These are phyloP conservation scores for Heliconius eleuchia DNA, from an alignment of 1,140 invertebrate genomes.

Conservation along the genomic window DNA sequence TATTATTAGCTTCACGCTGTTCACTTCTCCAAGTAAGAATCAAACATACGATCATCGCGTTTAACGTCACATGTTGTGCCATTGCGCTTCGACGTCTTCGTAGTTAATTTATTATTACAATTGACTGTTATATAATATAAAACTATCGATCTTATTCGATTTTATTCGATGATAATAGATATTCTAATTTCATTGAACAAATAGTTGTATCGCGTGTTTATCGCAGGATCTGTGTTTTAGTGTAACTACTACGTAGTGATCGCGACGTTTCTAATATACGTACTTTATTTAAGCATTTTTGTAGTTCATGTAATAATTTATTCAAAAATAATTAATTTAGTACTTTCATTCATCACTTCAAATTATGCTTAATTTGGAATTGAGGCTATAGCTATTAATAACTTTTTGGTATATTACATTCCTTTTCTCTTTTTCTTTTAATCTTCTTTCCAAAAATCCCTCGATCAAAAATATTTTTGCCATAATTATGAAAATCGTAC, in stretches of 20 bases:
- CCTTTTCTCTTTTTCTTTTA: neutral
- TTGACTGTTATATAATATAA: slow-evolving; percentile 1
- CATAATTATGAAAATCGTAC: neutral
- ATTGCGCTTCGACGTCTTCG: too few relatives aligned
- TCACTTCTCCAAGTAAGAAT: too few relatives aligned
- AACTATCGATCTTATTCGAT: neutral
- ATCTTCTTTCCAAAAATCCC: too few relatives aligned
- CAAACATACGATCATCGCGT: too few relatives aligned
- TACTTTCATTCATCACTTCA: neutral
- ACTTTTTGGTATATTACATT: neutral
- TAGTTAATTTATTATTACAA: too few relatives aligned
- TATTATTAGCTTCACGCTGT: too few relatives aligned
- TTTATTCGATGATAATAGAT: neutral
- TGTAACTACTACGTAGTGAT: neutral
- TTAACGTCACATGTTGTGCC: too few relatives aligned
- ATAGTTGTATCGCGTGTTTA: slow-evolving; percentile 36
- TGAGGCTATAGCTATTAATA: too few relatives aligned
- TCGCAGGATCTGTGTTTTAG: slow-evolving; percentile 21
- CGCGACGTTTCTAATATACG: neutral
- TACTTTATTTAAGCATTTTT: slow-evolving; percentile 4
- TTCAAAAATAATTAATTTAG: neutral
- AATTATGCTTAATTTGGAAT: too few relatives aligned
- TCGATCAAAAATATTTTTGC: too few relatives aligned
- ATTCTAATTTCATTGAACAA: slow-evolving; percentile 33
- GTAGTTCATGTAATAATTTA: neutral